Evolutionary conservation across 2,797 vertebrate species (phyloP).

Genomic region (Chloroceryle inda): DNA sequence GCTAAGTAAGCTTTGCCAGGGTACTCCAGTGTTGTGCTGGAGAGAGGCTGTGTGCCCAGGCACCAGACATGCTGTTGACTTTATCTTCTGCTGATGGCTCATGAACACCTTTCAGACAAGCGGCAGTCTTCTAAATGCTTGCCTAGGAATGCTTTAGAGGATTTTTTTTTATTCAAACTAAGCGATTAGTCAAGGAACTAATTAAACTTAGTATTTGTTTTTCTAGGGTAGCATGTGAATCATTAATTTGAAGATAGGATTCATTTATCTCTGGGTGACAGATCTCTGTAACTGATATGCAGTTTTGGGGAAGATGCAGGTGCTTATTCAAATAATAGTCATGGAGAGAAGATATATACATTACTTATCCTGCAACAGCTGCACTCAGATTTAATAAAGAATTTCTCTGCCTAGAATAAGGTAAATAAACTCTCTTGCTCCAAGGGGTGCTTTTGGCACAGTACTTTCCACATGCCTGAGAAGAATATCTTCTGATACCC

Average conservation of each 20-base stretch:
- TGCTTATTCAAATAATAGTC: slow-evolving; percentile 26
- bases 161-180: background rate
- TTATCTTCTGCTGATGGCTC: background rate
- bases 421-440: background rate
- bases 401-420: background rate
- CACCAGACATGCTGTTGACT: background rate
- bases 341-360: background rate
- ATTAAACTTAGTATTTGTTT: slow-evolving; percentile 8
- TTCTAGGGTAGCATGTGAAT: background rate
- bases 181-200: background rate
- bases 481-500: background rate
- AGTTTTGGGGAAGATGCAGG: background rate
- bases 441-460: background rate
- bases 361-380: slow-evolving; percentile 18
- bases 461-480: background rate
- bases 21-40: background rate
- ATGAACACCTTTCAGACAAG: background rate
- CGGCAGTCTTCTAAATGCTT: background rate
- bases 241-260: background rate
- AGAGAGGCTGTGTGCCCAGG: background rate
- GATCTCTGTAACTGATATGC: background rate
- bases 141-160: background rate
- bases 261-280: background rate
- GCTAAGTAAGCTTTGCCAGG: rapidly evolving
- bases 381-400: slow-evolving; percentile 23